Evolutionary conservation across 2,888 invertebrate species (phyloP), one percentile per base, ranked within the genome.

Genomic region (Chrysomela aeneicollis): DNA sequence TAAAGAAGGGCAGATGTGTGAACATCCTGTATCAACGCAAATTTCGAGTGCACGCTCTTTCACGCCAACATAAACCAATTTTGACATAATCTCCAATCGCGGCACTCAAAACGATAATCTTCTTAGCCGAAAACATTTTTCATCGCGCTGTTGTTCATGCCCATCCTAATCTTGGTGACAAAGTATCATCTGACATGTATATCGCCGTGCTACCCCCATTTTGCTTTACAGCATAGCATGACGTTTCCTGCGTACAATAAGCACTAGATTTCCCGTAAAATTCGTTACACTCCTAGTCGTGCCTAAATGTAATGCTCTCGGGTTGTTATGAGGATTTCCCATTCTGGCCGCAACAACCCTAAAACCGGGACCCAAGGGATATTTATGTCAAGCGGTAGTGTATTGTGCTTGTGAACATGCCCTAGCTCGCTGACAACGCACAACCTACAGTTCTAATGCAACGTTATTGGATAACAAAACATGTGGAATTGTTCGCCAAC

Each of bases 361-460:
- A 64, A 62, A 66, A 60, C 63, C 62, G 52, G 26, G 50, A 59
- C 61, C 58, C 63, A 62, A 37, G 68, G 61, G 61, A 71, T 68
- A 68, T 71, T 69, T 67, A 67, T 68, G 67, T 67, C 68, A 67
- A 67, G 69, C 69, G 70, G 70, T 71, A 66, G 70, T 59, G 61
- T 67, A 70, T 70, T 70, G 68, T 70, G 62, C 60, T 63, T 21
- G 30, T 30, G 52, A 63, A 66, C 68, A 65, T 63, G 54, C 68
- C 64, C 57, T 22, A 46, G 61, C 19, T 60, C 60, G 55, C 63
- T 68, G 62, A 63, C 63, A 52, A 65, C 57, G 50, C 49, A 15
- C 58, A 46, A 46, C 35, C 53, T 52, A 35, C 37, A 61, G 42
- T 65, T 53, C 2, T 35, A 26, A 26, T 26, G 26, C 26, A 26